Evolutionary conservation across 2,113 vertebrate genomes (phyloP).

Genomic region (Oophaga pumilio): DNA sequence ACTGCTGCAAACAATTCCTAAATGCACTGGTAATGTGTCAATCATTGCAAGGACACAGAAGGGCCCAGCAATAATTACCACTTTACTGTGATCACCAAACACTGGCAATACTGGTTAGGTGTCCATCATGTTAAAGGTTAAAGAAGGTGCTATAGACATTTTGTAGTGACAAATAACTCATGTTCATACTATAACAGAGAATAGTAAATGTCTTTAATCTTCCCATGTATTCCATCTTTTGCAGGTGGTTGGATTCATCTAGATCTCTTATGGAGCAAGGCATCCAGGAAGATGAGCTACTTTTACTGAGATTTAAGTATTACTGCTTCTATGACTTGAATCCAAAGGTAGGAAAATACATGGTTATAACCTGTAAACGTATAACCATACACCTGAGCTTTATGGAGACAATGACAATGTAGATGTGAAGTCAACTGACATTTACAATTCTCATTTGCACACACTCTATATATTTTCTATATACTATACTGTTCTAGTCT

Average conservation of each 20-base stretch:
- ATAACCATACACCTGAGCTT: no score
- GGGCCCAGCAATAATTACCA: neutral
- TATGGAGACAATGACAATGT: no score
- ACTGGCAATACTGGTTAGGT: neutral
- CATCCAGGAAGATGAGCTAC: slow-evolving; percentile 84
- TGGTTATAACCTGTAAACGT: neutral
- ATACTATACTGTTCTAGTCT: no score
- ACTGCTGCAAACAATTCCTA: neutral
- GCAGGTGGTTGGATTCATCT: slow-evolving; percentile 95
- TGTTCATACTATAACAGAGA: neutral
- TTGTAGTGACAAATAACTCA: no score
- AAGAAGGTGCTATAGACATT: neutral
- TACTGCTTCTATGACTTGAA: slow-evolving; percentile 97
- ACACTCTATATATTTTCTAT: no score
- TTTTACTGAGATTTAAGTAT: slow-evolving; percentile 94
- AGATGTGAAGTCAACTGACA: no score
- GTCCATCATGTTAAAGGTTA: neutral
- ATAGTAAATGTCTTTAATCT: neutral
- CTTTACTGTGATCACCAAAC: neutral
- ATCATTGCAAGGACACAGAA: neutral
- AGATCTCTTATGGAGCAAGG: slow-evolving; percentile 95
- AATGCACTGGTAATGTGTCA: neutral
- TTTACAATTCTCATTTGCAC: no score
- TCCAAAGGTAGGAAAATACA: slow-evolving; percentile 82
- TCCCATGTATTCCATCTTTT: slow-evolving; percentile 39